These are phyloP conservation scores for Microctenopoma stevenorrisi DNA, from an alignment of 2,797 vertebrate species.

Conservation along the genomic window DNA sequence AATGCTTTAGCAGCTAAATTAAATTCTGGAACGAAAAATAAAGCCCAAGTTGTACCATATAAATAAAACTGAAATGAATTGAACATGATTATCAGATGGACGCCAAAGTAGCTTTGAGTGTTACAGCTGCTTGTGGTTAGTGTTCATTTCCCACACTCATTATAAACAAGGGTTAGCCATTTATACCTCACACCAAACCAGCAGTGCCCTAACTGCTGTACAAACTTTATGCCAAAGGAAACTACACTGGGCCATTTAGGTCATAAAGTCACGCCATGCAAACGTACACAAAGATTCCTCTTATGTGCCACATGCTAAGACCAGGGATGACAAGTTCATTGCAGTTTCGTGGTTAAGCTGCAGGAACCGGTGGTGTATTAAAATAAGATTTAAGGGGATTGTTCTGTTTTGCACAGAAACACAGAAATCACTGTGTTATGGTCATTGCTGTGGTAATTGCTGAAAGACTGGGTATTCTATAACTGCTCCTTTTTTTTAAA, in stretches of 20 bases:
- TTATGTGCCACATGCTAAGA: conserved; percentile 41
- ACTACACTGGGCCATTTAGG: conserved; percentile 42
- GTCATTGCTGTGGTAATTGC: neutral
- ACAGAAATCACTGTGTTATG: neutral
- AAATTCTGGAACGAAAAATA: neutral
- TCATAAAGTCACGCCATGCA: conserved; percentile 35
- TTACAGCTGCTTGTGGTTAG: neutral
- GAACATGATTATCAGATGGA: neutral
- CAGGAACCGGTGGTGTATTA: neutral
- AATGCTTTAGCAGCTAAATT: neutral
- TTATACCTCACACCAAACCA: conserved; percentile 18
- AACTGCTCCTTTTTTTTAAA: neutral
- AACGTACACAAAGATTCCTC: conserved; percentile 44
- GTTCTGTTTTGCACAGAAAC: neutral
- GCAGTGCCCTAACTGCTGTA: conserved; percentile 20
- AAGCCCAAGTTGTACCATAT: neutral
- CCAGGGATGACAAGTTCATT: conserved; percentile 23
- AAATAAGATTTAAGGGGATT: conserved; percentile 1
- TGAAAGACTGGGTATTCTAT: conserved; percentile 2
- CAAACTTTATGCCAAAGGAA: conserved; percentile 41
- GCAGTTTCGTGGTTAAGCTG: conserved; percentile 9
- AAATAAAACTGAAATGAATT: no score
- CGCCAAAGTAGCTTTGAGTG: neutral
- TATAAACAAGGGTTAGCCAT: conserved; percentile 22
- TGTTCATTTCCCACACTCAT: conserved; percentile 17